A percentile compares a stretch with the other conserved stretches of the same genome.
phyloP scores from a whole-genome alignment of 2,797 vertebrate genomes.

The Botia almorhae region DNA sequence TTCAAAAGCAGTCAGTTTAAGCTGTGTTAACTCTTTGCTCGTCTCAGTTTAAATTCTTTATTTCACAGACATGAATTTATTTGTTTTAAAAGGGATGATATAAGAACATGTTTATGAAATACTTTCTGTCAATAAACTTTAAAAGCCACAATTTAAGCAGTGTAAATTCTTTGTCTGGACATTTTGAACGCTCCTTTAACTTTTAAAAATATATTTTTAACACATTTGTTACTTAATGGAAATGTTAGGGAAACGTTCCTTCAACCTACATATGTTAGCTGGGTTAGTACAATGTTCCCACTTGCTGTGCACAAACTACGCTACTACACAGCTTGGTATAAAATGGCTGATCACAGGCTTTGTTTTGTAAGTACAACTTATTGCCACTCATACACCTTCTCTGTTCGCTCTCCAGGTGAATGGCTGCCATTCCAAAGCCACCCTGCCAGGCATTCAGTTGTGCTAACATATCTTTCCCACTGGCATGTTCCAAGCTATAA shows the following conservation, averaged over 20 bases:
- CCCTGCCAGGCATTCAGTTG: conserved; percentile 9
- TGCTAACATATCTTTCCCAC: not conserved
- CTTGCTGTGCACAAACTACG: not conserved
- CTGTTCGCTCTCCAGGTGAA: conserved; percentile 39
- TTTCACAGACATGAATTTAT: not conserved
- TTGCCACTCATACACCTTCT: not conserved
- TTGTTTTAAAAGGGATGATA: not conserved
- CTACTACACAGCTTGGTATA: not conserved
- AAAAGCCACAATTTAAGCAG: not conserved
- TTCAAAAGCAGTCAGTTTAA: not conserved
- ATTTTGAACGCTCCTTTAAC: too few relatives aligned
- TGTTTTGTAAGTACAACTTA: not conserved
- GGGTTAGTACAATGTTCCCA: too few relatives aligned
- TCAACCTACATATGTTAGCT: too few relatives aligned
- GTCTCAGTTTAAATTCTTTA: not conserved
- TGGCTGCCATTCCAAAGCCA: conserved; percentile 20
- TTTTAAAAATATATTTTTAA: too few relatives aligned
- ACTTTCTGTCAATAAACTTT: not conserved
- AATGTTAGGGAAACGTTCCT: too few relatives aligned
- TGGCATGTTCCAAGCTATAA: conserved; percentile 31
- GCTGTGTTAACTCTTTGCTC: not conserved
- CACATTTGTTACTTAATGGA: too few relatives aligned
- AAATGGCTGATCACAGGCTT: conserved; percentile 8
- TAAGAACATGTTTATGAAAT: not conserved
- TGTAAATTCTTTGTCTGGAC: not conserved